Percentiles rank a stretch among this genome's conserved stretches.
Conservation (phyloP, 2,797 vertebrate genomes). For the Mycteria americana region DNA sequence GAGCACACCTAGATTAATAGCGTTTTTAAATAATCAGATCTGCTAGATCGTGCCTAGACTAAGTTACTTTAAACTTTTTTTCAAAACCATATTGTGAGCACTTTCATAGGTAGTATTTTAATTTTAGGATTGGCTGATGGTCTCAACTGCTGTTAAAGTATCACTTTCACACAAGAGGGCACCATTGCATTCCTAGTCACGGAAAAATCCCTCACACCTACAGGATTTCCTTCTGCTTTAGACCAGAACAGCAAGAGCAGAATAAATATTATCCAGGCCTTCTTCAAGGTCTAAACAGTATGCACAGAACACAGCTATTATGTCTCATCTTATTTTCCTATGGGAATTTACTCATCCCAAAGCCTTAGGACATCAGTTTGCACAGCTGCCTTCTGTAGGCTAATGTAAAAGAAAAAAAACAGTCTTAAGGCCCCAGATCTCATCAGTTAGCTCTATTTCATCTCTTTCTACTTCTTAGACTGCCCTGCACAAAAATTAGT, state of each 20-base stretch:
- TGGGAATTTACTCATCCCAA: neutral
- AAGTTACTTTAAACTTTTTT: neutral
- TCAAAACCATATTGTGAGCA: neutral
- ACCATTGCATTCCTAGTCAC: constrained; percentile 44
- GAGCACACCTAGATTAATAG: neutral
- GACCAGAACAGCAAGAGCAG: neutral
- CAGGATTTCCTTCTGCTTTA: neutral
- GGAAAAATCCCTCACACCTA: neutral
- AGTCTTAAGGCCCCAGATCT: neutral
- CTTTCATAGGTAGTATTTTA: neutral
- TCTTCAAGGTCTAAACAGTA: neutral
- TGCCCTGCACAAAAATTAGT: neutral
- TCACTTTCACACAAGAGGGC: constrained; percentile 54
- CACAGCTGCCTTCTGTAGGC: neutral
- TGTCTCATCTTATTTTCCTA: neutral
- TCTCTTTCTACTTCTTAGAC: neutral
- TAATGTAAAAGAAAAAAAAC: neutral
- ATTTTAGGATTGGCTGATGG: neutral
- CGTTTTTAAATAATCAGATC: neutral
- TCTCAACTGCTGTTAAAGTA: constrained; percentile 1
- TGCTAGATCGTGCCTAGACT: neutral
- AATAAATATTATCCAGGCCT: neutral
- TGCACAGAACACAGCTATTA: neutral
- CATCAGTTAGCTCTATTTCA: neutral
- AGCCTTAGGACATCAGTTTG: neutral